Evolutionary conservation across 2,113 vertebrate species (phyloP).

Genomic region (Elgaria multicarinata): DNA sequence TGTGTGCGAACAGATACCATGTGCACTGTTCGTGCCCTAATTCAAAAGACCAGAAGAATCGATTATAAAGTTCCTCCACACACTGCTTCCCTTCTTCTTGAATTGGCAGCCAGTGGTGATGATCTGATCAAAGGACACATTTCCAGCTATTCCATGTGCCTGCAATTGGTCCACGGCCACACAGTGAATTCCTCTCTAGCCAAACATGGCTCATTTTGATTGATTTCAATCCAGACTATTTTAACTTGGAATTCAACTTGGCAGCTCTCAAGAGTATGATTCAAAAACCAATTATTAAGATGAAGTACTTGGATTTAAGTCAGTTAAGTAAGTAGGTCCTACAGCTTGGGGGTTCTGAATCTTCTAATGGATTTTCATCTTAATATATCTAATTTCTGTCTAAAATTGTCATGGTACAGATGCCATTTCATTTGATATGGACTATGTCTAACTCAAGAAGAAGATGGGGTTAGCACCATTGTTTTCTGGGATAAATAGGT

Average conservation of each 20-base stretch:
- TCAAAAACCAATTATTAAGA: conserved; percentile 34
- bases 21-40: neutral
- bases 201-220: conserved; percentile 23
- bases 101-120: neutral
- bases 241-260: conserved; percentile 11
- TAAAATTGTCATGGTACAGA: conserved; percentile 1
- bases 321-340: conserved; percentile 13
- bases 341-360: neutral
- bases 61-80: neutral
- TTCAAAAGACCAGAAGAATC: neutral
- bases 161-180: neutral
- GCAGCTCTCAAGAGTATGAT: conserved; percentile 26
- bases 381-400: conserved; percentile 26
- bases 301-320: conserved; percentile 18
- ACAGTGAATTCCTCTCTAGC: neutral
- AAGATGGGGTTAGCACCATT: neutral
- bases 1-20: neutral
- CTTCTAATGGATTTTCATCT: conserved; percentile 22
- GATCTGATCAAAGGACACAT: neutral
- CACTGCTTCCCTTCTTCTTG: neutral
- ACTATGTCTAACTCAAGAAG: neutral
- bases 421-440: neutral
- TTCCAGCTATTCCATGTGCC: neutral
- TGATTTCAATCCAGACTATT: conserved; percentile 9
- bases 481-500: neutral